Evolutionary conservation across 2,113 vertebrate genomes (phyloP), one percentile per base, ranked within the genome.

Genomic region (Telmatochromis sp.): DNA sequence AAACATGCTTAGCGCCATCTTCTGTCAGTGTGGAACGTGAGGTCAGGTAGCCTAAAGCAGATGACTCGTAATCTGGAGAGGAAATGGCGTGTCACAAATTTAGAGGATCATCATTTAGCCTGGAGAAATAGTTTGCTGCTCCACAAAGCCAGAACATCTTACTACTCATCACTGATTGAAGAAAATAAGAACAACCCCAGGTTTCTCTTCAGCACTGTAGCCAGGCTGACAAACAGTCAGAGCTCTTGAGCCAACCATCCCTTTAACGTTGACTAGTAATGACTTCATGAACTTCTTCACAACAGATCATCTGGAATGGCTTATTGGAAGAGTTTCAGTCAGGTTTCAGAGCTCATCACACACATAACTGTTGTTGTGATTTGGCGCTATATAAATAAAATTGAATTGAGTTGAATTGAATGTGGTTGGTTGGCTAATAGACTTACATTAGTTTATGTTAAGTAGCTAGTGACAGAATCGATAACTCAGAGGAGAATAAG

Each of bases 141-240:
- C 53, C 3, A 0, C 10, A 54, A 54, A 54, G 53, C 53, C 1
- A 3, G n/a, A 54, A 54, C 53, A 54, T 0, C 53, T 54, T 54
- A 23, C 53, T 12, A 54, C 0, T 54, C n/a, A 0, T 54, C 53
- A 1, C n/a, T 12, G n/a, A 54, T 4, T 23, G 53, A 54, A 54
- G 51, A 21, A 7, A 54, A 21, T 54, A 11, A 54, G 9, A 54
- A 54, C 9, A 53, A 21, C 3, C 9, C 1, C 9, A 21, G n/a
- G 50, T 53, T 53, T 53, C 50, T n/a, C 50, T 53, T n/a, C 19
- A 53, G 51, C 51, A 0, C 51, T 53, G 19, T 53, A 53, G 19
- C 19, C 51, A 53, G 51, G 19, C 51, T 53, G 51, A 53, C 19
- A 51, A 51, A n/a, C 0, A 53, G 51, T 53, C 51, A 53, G 19